Evolutionary conservation across 2,888 invertebrate genomes (phyloP).

Genomic region (Rhimphoctona megacephalus): DNA sequence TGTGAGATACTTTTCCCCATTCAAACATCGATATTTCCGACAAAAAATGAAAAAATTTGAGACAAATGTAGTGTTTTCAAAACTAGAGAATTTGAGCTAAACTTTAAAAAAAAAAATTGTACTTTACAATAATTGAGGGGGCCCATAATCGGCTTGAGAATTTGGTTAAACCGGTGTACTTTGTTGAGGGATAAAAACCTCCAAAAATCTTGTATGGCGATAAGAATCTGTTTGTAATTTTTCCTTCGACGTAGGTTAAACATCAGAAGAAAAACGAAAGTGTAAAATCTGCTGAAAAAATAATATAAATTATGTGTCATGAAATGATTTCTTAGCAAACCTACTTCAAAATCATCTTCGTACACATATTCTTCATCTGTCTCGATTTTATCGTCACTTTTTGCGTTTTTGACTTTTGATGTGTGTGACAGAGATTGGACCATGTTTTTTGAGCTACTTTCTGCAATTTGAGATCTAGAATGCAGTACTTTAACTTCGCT

Average conservation of each 20-base stretch:
- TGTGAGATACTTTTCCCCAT: background rate
- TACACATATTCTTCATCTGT: conserved; percentile 78
- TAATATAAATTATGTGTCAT: background rate
- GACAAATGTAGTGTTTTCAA: background rate
- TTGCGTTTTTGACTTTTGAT: background rate
- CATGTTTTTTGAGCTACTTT: conserved; percentile 27
- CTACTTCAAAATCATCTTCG: conserved; percentile 86
- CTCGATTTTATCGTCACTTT: conserved; percentile 63
- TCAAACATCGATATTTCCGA: background rate
- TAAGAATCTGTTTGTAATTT: background rate
- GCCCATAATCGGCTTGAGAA: background rate
- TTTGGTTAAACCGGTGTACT: background rate
- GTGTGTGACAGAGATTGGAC: background rate
- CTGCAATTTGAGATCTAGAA: background rate
- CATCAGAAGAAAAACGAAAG: background rate
- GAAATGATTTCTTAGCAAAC: conserved; percentile 8
- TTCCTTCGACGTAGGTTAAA: background rate
- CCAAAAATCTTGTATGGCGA: background rate
- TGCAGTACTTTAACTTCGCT: conserved; percentile 80
- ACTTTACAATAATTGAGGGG: too few species aligned
- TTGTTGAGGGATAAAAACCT: background rate
- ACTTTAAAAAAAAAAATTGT: background rate
- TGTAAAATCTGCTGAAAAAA: background rate
- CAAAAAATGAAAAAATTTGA: background rate
- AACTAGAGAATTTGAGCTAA: background rate